Evolutionary conservation across 2,888 invertebrate species (phyloP), one percentile per base, ranked within the genome.

Genomic region (Vesta saturnalis): DNA sequence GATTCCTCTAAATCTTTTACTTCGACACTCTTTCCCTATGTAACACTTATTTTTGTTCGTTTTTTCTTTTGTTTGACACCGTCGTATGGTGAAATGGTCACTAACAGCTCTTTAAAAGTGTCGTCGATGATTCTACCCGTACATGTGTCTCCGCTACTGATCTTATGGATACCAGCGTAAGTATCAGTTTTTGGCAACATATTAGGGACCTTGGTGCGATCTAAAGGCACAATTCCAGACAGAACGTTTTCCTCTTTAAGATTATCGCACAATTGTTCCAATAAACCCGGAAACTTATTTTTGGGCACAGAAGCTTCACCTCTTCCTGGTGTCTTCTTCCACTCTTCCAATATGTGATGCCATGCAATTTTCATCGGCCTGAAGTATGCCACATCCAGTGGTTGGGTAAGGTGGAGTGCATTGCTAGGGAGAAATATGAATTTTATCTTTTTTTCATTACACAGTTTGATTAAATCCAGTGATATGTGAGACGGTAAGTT

Each of bases 371-470:
- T 61, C 4, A 61, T 1, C 5, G 61, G 52, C 18, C 60, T 49
- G 52, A 61, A 61, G 23, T 30, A 52, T 49, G 54, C 54, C 19
- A 54, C 52, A 23, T 61, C 61, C n/a, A 61, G 39, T 12, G 61
- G 54, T n/a, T 56, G 55, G 15, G 3, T n/a, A 12, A 56, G 55
- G 14, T 56, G 55, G 23, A 16, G 22, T 30, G 15, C 12, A 15
- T 56, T 56, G 1, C n/a, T 12, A 14, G 55, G 55, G n/a, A 23
- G 16, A 23, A 30, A n/a, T 22, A 56, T 21, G 30, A 56, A 56
- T 22, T n/a, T 30, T 3, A 30, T 19, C 23, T n/a, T 56, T 30
- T 12, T 56, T n/a, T 56, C 14, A n/a, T 22, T 14, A 14, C 55
- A 56, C 12, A 23, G 14, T 30, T 23, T 30, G 1, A 14, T 23